Evolutionary conservation across 2,113 vertebrate species (phyloP).

Genomic region (Lophotis ruficrista): DNA sequence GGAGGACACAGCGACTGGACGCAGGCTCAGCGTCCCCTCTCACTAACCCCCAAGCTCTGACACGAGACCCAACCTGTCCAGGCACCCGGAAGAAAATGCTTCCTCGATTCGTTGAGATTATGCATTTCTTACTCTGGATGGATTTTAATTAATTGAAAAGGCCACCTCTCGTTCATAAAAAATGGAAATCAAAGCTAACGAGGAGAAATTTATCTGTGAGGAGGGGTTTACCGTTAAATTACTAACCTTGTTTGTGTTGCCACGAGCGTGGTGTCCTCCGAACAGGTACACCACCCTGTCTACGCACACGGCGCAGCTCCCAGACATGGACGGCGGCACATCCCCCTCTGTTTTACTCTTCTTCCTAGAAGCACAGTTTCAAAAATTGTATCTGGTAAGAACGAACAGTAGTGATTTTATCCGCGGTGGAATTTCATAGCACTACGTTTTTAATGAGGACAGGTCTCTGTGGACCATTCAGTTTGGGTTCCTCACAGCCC

Average conservation of each 20-base stretch:
- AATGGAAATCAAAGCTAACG: not conserved
- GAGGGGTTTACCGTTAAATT: not conserved
- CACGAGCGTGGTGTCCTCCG: conserved; percentile 91
- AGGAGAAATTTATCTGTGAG: not conserved
- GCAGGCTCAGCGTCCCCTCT: not conserved
- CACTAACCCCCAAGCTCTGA: not conserved
- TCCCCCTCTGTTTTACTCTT: conserved; percentile 86
- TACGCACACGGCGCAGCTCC: conserved; percentile 91
- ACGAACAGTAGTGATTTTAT: rapidly evolving
- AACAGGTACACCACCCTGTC: conserved; percentile 92
- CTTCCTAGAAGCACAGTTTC: conserved; percentile 73
- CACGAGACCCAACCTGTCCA: not conserved
- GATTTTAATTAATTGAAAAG: not conserved
- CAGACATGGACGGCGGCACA: conserved; percentile 92
- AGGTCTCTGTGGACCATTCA: not conserved
- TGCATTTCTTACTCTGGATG: not conserved
- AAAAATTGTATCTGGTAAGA: not conserved
- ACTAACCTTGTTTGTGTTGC: conserved; percentile 93
- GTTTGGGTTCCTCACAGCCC: too few species aligned
- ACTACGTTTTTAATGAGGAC: rapidly evolving
- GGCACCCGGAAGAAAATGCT: not conserved
- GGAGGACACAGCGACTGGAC: not conserved
- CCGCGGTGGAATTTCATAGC: not conserved
- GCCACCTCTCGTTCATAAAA: not conserved
- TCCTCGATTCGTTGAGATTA: not conserved